Evolutionary conservation across 2,888 invertebrate genomes (phyloP), one percentile per base, ranked within the genome.

Genomic region (Cephus rjabovi): DNA sequence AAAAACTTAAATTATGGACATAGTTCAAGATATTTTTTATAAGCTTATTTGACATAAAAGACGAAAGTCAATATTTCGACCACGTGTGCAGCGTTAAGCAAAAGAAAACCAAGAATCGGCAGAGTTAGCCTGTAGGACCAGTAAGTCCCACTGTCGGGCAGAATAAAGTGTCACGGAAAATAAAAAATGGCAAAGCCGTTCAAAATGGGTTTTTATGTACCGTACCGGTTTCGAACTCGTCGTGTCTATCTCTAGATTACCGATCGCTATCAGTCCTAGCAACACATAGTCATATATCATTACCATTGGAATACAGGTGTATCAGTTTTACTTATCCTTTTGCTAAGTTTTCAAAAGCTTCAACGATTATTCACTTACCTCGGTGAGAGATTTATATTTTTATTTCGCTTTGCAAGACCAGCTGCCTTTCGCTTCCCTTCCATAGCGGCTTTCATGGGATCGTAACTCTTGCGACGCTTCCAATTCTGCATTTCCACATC

Each of bases 381-480:
- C 76, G 91, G 90, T 77, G 90, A 90, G 68, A 87, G 81, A 83
- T 86, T 89, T 31, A 83, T 75, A 77, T 85, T 86, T 4, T 78
- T 76, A 78, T 75, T 85, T 80, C 86, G 84, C 76, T 89, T 89
- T 0, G 86, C 88, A n/a, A 89, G 85, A 76, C 90, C 90, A 79
- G 89, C 91, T 40, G 85, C 77, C 87, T 94, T 95, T 87, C 94
- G 94, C 87, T 94, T 95, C 34, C 96, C 98, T 90, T 98, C 97
- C 34, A 97, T 97, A 0, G 98, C 98, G 0, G 98, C 97, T 91
- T 96, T 97, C 94, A 97, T 95, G 37, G 98, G 98, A 93, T 99
- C 98, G 92, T 99, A 99, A 85, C 97, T 97, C 87, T 98, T 98
- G 81, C 99, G 93, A 79, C 98, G 94, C 90, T 98, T 97, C 98